These are phyloP conservation scores for Ophonus ardosiacus DNA, from an alignment of 2,888 invertebrate species.

Conservation along the genomic window DNA sequence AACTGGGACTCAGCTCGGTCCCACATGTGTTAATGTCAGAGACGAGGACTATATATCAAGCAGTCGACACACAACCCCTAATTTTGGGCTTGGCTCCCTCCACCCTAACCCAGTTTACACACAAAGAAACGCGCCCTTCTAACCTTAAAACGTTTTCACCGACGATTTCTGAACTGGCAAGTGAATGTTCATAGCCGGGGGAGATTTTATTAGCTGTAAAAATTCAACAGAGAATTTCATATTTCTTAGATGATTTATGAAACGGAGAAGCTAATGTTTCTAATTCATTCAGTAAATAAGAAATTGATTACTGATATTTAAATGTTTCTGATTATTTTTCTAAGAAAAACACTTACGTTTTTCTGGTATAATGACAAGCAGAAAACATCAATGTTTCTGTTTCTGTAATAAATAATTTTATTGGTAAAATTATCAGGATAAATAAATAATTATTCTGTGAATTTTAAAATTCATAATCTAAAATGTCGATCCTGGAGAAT, in stretches of 20 bases:
- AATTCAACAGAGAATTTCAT: not conserved
- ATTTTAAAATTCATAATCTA: no score
- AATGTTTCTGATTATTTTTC: no score
- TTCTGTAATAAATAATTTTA: no score
- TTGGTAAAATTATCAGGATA: no score
- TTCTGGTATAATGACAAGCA: no score
- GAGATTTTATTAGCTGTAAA: not conserved
- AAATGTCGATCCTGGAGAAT: no score
- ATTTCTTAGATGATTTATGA: not conserved
- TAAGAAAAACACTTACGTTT: no score
- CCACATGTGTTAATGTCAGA: conserved; percentile 61
- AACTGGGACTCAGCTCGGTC: conserved; percentile 3
- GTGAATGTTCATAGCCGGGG: conserved; percentile 1
- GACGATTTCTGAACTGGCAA: conserved; percentile 51
- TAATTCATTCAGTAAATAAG: no score
- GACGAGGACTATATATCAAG: conserved; percentile 51
- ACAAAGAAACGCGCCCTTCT: conserved; percentile 62
- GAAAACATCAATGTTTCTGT: no score
- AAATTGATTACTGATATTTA: no score
- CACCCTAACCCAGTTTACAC: conserved; percentile 60
- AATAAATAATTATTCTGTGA: no score
- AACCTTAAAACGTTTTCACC: conserved; percentile 62
- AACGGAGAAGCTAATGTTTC: no score
- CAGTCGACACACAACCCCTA: conserved; percentile 55
- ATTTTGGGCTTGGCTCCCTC: conserved; percentile 51